A percentile compares a stretch with the other conserved stretches of the same genome.
These are phyloP conservation scores for Drosophila ambigua DNA, from an alignment of 1,140 invertebrate species.

Conservation along the genomic window DNA sequence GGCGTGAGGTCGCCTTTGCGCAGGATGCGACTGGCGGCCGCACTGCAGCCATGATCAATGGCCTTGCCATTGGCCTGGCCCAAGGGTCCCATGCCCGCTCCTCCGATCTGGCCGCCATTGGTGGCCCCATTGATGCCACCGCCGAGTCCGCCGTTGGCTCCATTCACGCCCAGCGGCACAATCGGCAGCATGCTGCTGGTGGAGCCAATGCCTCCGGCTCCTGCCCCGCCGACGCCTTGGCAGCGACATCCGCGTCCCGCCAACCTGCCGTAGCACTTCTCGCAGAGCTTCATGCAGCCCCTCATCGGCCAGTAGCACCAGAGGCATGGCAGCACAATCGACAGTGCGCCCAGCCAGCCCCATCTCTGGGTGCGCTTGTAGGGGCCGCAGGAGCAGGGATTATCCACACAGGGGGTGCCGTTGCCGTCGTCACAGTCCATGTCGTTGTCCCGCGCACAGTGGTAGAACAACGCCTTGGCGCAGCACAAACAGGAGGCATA, in stretches of 20 bases:
- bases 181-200: constrained; percentile 84
- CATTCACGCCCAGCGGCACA: constrained; percentile 72
- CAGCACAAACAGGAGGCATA: constrained; percentile 96
- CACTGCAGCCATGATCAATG: constrained; percentile 74
- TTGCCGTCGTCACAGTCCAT: constrained; percentile 88
- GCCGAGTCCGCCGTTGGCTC: constrained; percentile 13
- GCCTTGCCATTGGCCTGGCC: constrained; percentile 56
- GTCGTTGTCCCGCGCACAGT: constrained; percentile 91
- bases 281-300: constrained; percentile 90
- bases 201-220: constrained; percentile 52
- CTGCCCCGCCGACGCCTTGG: constrained; percentile 71
- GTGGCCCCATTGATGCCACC: not conserved
- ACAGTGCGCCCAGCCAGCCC: constrained; percentile 92
- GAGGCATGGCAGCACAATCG: constrained; percentile 93
- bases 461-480: constrained; percentile 96
- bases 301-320: constrained; percentile 96
- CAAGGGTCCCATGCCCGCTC: not conserved
- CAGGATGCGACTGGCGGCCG: constrained; percentile 74
- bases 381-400: constrained; percentile 93
- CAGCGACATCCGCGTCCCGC: constrained; percentile 87
- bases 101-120: constrained; percentile 7
- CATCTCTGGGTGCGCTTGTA: constrained; percentile 89
- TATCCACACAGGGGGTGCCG: constrained; percentile 89
- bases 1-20: constrained; percentile 84
- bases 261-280: constrained; percentile 91